These are phyloP conservation scores for Musca domestica DNA, from an alignment of 1,140 invertebrate genomes.

Conservation along the genomic window DNA sequence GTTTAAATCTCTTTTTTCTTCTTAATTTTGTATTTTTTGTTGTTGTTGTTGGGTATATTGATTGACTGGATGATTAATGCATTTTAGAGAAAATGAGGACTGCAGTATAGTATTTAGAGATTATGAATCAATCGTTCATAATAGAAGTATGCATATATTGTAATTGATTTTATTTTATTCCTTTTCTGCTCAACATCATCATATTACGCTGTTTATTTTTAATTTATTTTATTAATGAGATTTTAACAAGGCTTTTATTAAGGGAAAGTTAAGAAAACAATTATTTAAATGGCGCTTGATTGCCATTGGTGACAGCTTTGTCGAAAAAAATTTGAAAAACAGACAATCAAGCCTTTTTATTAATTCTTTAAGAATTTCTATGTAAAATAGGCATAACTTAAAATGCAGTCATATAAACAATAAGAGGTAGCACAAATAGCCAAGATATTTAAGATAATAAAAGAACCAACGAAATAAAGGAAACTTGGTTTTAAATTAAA, in stretches of 20 bases:
- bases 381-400: no score
- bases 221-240: slow-evolving; percentile 30
- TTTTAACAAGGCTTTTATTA: slow-evolving; percentile 28
- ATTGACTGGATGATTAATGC: slow-evolving; percentile 21
- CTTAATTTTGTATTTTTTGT: slow-evolving; percentile 13
- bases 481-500: no score
- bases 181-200: slow-evolving; percentile 50
- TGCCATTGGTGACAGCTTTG: no score
- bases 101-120: slow-evolving; percentile 22
- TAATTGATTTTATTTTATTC: slow-evolving; percentile 41
- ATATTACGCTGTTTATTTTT: slow-evolving; percentile 48
- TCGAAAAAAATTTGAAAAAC: no score
- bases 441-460: no score
- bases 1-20: neutral
- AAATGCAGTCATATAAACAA: no score
- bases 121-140: slow-evolving; percentile 23
- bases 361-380: no score
- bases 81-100: slow-evolving; percentile 17
- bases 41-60: neutral
- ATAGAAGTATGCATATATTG: slow-evolving; percentile 17
- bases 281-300: no score
- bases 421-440: no score
- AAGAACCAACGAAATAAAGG: no score
- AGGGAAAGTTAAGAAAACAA: no score
- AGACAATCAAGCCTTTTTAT: no score